Percentiles rank a stretch among this genome's conserved stretches.
Evolutionary conservation across 2,888 invertebrate species (phyloP).

Genomic region (Idaea dimidiata): DNA sequence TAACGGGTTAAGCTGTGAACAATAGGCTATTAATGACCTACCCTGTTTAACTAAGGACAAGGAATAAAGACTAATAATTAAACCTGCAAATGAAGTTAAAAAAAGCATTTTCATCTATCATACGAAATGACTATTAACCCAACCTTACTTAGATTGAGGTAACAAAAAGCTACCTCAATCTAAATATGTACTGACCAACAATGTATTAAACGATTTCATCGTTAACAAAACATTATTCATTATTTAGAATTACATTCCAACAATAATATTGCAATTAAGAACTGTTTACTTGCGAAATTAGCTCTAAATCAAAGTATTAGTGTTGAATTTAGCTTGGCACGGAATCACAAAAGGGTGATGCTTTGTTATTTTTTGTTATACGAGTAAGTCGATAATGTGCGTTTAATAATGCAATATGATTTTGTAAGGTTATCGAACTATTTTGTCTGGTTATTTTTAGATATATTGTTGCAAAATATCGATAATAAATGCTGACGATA

Average conservation of each 20-base stretch:
- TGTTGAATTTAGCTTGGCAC: not conserved
- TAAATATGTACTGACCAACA: not conserved
- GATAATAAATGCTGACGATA: not conserved
- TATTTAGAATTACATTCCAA: slow-evolving; percentile 14
- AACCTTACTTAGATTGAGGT: no score
- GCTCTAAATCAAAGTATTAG: not conserved
- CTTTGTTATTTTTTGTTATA: slow-evolving; percentile 19
- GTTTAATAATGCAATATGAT: slow-evolving; percentile 29
- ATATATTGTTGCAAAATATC: slow-evolving; percentile 9
- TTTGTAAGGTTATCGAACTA: slow-evolving; percentile 39
- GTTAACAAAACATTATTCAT: slow-evolving; percentile 3
- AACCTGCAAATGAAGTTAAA: no score
- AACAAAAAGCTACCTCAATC: not conserved
- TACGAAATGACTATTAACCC: no score
- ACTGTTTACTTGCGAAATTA: not conserved
- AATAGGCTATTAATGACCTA: no score
- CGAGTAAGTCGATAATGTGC: slow-evolving; percentile 37
- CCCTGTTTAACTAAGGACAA: no score
- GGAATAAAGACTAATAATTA: no score
- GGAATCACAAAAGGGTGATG: slow-evolving; percentile 2
- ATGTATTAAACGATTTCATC: slow-evolving; percentile 1
- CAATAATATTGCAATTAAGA: not conserved
- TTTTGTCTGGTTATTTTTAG: slow-evolving; percentile 38
- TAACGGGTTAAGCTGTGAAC: no score
- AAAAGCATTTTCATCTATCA: no score